Evolutionary conservation across 2,797 vertebrate genomes (phyloP), one percentile per base, ranked within the genome.

Genomic region (Antrozous pallidus): DNA sequence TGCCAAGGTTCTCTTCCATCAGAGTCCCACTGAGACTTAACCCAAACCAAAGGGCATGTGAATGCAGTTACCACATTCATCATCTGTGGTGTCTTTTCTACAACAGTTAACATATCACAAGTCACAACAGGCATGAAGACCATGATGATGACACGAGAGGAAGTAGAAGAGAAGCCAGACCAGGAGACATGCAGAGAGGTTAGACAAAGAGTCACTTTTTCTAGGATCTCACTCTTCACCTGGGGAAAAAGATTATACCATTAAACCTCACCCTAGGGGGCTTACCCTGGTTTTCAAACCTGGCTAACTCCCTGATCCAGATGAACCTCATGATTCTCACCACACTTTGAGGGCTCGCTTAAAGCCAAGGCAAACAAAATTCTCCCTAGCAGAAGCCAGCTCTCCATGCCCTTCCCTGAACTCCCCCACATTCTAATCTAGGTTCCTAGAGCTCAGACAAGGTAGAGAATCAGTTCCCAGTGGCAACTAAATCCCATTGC

Each of bases 401-500:
- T n/a, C 6, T 92, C 45, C 61, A 81, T 33, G 16, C 2, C 56
- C 79, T 86, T 51, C 2, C 56, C 79, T 86, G 45, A 91, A 83
- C 49, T 75, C 33, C 42, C 42, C 36, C 31, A 61, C 6, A 33
- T 14, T 61, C 65, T 87, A 83, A 86, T 7, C 6, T 33, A 89
- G 36, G 40, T 85, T 91, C 33, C n/a, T 75, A 70, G 47, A 81
- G 28, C 31, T 40, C 81, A 12, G 3, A 79, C 45, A 58, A 77
- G 71, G 42, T 26, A 92, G 61, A 58, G 14, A 82, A 63, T 56
- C 14, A 49, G 77, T 82, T 93, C 42, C 47, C 91, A 75, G 54
- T n/a, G 56, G 40, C 61, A 96, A 95, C 61, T 38, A 84, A 92
- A 91, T 5, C 65, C 63, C 8, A 91, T 26, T 78, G 54, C 42